These are phyloP conservation scores for Anoplophora glabripennis DNA, from an alignment of 1,140 invertebrate genomes.

Conservation along the genomic window DNA sequence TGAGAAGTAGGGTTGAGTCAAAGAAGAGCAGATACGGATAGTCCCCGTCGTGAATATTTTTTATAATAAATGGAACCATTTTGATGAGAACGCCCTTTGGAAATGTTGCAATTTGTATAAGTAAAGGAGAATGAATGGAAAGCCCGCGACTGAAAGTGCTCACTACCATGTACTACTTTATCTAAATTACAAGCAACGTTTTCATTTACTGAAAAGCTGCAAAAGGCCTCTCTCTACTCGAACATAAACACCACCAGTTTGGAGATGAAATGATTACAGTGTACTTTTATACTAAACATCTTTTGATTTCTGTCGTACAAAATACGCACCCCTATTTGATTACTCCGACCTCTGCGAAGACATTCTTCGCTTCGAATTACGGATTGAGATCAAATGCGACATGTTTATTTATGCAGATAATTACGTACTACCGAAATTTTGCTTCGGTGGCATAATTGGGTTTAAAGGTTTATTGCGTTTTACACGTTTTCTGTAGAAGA, in stretches of 20 bases:
- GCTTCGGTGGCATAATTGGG: too few species aligned
- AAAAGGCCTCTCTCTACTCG: constrained; percentile 22
- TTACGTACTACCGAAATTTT: too few species aligned
- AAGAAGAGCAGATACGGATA: too few species aligned
- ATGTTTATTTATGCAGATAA: too few species aligned
- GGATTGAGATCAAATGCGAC: too few species aligned
- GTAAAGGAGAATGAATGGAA: constrained; percentile 21
- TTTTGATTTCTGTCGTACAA: constrained; percentile 21
- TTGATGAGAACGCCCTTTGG: constrained; percentile 7
- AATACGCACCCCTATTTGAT: background rate
- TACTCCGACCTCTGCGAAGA: too few species aligned
- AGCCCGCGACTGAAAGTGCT: background rate
- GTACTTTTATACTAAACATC: constrained; percentile 15
- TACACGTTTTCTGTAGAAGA: too few species aligned
- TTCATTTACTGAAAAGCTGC: constrained; percentile 25
- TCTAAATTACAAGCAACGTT: constrained; percentile 29
- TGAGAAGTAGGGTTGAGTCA: too few species aligned
- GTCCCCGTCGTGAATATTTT: too few species aligned
- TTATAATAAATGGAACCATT: too few species aligned
- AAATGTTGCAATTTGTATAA: constrained; percentile 26
- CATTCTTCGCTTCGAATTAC: too few species aligned
- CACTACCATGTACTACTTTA: constrained; percentile 23
- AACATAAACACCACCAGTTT: constrained; percentile 23
- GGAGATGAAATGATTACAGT: constrained; percentile 24
- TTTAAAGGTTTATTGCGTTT: too few species aligned